Percentiles rank a stretch among this genome's conserved stretches.
These are phyloP conservation scores for Drosophila gunungcola DNA, from an alignment of 1,140 invertebrate genomes.

Conservation along the genomic window DNA sequence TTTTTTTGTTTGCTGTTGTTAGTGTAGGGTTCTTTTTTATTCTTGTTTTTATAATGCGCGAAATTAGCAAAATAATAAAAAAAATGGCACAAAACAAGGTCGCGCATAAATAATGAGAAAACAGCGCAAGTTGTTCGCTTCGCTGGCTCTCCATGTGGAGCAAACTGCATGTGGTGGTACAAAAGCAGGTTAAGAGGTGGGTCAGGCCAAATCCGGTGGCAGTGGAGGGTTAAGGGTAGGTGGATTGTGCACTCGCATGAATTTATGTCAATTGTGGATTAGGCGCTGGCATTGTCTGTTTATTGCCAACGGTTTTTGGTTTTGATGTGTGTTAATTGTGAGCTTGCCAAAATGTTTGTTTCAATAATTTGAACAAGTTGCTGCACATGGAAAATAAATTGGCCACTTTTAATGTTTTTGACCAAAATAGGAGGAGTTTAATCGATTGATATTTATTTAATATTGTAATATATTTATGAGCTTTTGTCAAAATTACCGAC, in stretches of 20 bases:
- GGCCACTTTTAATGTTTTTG: background rate
- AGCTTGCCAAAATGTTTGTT: constrained; percentile 3
- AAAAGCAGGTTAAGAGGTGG: constrained; percentile 20
- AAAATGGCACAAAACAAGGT: constrained; percentile 82
- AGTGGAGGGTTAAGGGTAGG: constrained; percentile 21
- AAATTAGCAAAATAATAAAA: constrained; percentile 83
- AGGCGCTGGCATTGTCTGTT: constrained; percentile 45
- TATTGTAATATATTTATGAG: too few species aligned
- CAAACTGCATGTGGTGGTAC: constrained; percentile 20
- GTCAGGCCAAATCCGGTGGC: constrained; percentile 3
- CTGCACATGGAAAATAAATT: background rate
- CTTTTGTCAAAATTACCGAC: too few species aligned
- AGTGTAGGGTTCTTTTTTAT: constrained; percentile 30
- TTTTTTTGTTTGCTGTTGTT: constrained; percentile 25
- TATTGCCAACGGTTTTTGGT: background rate
- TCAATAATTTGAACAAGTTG: background rate
- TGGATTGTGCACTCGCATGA: constrained; percentile 64
- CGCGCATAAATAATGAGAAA: constrained; percentile 82
- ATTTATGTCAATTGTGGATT: constrained; percentile 80
- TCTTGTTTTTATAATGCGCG: constrained; percentile 73
- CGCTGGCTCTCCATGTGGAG: constrained; percentile 67
- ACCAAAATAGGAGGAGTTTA: too few species aligned
- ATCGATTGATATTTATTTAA: too few species aligned
- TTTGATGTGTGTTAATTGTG: constrained; percentile 17
- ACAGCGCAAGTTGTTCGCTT: constrained; percentile 70